Conservation (phyloP, 2,113 vertebrate genomes). For the Gallinago paraguaiae region DNA sequence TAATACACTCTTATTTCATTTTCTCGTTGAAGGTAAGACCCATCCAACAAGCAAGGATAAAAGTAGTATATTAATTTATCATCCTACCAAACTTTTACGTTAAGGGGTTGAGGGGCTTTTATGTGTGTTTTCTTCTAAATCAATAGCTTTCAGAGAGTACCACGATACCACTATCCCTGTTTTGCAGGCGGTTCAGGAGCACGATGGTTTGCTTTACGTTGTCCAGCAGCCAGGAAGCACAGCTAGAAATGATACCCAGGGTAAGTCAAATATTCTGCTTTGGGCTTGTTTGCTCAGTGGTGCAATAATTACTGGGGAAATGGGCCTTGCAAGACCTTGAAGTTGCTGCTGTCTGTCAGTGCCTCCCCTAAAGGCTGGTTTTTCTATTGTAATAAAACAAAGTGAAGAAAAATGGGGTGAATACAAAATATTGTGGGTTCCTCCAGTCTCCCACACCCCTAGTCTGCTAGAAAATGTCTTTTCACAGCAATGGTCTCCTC, state of each 20-base stretch:
- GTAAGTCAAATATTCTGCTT: neutral
- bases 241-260: neutral
- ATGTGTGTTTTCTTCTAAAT: neutral
- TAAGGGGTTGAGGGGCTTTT: neutral
- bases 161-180: fast-evolving
- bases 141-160: neutral
- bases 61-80: neutral
- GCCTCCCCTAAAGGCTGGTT: neutral
- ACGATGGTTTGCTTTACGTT: neutral
- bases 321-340: neutral
- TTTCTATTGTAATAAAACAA: neutral
- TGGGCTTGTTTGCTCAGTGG: neutral
- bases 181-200: neutral
- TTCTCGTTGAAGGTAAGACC: neutral
- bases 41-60: neutral
- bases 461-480: neutral
- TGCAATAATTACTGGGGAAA: neutral
- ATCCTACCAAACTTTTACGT: neutral
- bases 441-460: neutral
- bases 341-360: neutral
- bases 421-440: neutral
- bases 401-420: neutral
- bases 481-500: neutral
- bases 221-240: neutral
- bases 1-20: neutral